Base-by-base conservation (phyloP, 2,888 invertebrate genomes). In the Drosophila testacea region DNA sequence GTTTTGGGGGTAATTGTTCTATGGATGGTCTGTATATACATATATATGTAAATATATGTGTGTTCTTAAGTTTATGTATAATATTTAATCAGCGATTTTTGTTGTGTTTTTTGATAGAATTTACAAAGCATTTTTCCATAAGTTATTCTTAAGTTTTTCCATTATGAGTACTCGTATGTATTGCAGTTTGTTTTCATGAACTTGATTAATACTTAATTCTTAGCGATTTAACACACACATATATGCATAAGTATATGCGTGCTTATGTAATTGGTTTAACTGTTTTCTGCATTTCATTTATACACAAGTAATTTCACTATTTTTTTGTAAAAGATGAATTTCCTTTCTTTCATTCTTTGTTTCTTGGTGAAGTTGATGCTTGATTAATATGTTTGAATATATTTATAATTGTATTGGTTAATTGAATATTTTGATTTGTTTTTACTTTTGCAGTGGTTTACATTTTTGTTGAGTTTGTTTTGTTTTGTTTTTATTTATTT, bases 181-280 rank as follows among this genome's bases (percentile, higher is more conserved):
- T 64, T 74, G 71, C 75, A 69, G 55, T 74, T 74, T 68, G 55
- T 62, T 70, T 85, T 70, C 74, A 72, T 86, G 71, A 69, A 69
- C 56, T 85, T 61, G 86, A 70, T 88, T 84, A 85, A 89, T 84
- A 88, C 83, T 89, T 84, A 84, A 70, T 70, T 72, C 69, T 88
- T 89, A 83, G 83, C 73, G 54, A 65, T 83, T 67, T 62, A 82
- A 89, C 80, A 83, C 86, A 83, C 88, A 89, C 77, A 61, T 27
- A 59, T 50, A 57, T 47, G 22, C 28, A 74, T 77, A 66, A 34
- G 36, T n/a, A 55, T 55, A 42, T 39, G 16, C 39, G 30, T 55
- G 32, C 32, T 4, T 57, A 65, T 54, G 42, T 51, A 62, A 65
- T 65, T 62, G 62, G 28, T 67, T 66, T 32, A 81, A 80, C 71